phyloP scores from a whole-genome alignment of 2,888 invertebrate species.

The Stegophylla sp. region DNA sequence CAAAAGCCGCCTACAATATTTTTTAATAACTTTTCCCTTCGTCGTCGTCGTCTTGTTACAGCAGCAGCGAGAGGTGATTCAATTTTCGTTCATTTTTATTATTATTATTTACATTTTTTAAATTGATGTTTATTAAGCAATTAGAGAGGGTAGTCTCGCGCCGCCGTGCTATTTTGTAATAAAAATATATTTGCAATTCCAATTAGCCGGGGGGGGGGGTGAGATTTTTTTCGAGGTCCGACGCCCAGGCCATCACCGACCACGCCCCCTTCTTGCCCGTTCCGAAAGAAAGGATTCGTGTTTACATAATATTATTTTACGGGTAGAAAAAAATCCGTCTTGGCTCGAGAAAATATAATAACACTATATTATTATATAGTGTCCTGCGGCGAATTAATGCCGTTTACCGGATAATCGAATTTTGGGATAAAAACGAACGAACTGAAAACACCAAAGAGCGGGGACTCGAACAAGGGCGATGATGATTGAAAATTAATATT shows the following conservation, averaged over 20 bases:
- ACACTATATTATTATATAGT: too few relatives aligned
- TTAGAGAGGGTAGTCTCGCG: constrained; percentile 55
- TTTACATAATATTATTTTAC: constrained; percentile 17
- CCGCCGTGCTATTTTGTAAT: constrained; percentile 55
- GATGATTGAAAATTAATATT: constrained; percentile 17
- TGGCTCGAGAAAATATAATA: background rate
- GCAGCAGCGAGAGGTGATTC: constrained; percentile 47
- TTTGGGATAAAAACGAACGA: constrained; percentile 20
- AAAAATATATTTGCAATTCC: constrained; percentile 59
- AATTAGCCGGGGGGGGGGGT: constrained; percentile 38
- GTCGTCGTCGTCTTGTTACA: too few relatives aligned
- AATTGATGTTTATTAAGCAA: constrained; percentile 59
- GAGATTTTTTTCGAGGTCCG: constrained; percentile 36
- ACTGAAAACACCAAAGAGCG: constrained; percentile 9
- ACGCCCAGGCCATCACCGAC: background rate
- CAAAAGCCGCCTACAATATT: constrained; percentile 47
- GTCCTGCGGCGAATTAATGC: constrained; percentile 34
- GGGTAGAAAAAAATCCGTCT: background rate
- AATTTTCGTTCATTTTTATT: constrained; percentile 42
- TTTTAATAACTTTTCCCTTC: constrained; percentile 58
- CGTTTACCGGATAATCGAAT: constrained; percentile 51
- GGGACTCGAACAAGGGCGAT: constrained; percentile 11
- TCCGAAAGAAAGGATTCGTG: constrained; percentile 39
- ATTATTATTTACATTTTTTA: constrained; percentile 45
- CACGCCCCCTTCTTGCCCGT: background rate